These are phyloP conservation scores for Nestor notabilis DNA, from an alignment of 2,113 vertebrate species.

Conservation along the genomic window DNA sequence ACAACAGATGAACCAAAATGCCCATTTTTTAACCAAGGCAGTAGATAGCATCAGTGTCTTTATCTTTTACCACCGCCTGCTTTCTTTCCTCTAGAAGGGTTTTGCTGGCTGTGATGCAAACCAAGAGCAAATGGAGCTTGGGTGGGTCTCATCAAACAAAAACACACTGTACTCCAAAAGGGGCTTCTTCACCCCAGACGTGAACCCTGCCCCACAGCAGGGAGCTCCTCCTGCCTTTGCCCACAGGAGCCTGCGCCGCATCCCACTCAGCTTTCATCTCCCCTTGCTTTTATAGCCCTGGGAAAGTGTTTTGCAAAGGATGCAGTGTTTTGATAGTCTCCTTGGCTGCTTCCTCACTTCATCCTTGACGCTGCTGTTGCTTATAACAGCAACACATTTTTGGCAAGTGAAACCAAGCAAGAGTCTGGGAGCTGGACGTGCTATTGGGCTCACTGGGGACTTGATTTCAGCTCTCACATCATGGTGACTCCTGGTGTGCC, in stretches of 20 bases:
- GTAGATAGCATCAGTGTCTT: neutral
- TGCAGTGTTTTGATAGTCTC: constrained; percentile 21
- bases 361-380: neutral
- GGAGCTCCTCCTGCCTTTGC: neutral
- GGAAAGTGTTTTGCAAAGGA: constrained; percentile 3
- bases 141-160: constrained; percentile 2
- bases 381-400: constrained; percentile 3
- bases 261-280: neutral
- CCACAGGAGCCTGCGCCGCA: neutral
- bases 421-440: neutral
- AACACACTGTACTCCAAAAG: neutral
- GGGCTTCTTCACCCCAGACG: neutral
- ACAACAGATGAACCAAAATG: neutral
- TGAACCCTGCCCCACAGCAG: neutral
- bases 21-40: neutral
- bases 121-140: neutral
- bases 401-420: neutral
- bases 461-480: neutral
- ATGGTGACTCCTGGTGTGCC: rapidly evolving
- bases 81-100: neutral
- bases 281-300: constrained; percentile 19
- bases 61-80: neutral
- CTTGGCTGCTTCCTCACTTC: neutral
- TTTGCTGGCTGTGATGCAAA: neutral
- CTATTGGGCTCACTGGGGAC: neutral